Base-by-base conservation (phyloP, 2,888 invertebrate genomes). In the Drosophila fulvimacula region DNA sequence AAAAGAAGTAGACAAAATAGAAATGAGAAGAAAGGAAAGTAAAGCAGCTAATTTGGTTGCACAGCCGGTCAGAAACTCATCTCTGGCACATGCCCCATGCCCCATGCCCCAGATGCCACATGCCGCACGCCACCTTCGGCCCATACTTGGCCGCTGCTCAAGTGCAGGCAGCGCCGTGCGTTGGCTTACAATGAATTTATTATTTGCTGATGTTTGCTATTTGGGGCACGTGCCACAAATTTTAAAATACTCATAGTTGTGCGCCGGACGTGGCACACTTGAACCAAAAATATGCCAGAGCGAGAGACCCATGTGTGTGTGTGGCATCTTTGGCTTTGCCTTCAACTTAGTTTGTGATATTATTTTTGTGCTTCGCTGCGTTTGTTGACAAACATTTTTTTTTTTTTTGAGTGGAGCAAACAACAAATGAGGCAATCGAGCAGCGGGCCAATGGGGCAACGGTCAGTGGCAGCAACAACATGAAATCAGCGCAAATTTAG, bases 151-250 rank as follows among this genome's bases (percentile, higher is more conserved):
- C 32, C 48, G 13, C 30, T 66, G 44, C 53, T 42, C 27, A 39
- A 63, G 73, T 76, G 51, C 48, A 51, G 63, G 57, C 53, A 62
- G 56, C 38, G 66, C 63, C 68, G 69, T 64, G 69, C 71, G 59
- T 46, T 69, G 72, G 76, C 82, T 81, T 72, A 85, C 76, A 84
- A 76, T 71, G 88, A 88, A 89, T 88, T 89, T 89, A 89, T 90
- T 90, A 86, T 90, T 89, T 90, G 90, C 87, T 90, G 81, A 90
- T 90, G 88, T 88, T 89, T 90, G 81, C 90, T 81, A 90, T 89
- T 89, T 89, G 77, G 75, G 73, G 90, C 90, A 89, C 90, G 89
- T 90, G 89, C 86, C 72, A 63, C 76, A 89, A 90, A 89, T 89
- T 90, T 82, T 78, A 77, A 86, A 86, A 84, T 76, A 76, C 73